Evolutionary conservation across 2,797 vertebrate genomes (phyloP).

Genomic region (Malurus splendens): DNA sequence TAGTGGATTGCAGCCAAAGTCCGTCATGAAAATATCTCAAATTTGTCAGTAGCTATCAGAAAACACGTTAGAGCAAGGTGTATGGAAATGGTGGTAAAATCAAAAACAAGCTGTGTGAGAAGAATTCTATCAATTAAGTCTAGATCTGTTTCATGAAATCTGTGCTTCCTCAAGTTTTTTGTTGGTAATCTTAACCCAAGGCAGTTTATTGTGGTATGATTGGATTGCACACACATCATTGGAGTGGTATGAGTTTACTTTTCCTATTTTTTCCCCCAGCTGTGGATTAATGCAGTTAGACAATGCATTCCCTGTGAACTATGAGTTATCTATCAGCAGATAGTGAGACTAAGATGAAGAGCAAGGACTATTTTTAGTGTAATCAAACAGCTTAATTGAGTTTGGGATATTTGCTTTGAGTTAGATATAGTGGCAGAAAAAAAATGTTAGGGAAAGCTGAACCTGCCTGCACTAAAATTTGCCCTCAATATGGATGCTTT

Average conservation of each 20-base stretch:
- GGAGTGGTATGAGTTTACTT: not conserved
- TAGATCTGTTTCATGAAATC: not conserved
- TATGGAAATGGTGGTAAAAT: not conserved
- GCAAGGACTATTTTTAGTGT: not conserved
- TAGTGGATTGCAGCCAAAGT: not conserved
- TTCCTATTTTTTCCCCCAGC: not conserved
- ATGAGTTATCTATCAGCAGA: not conserved
- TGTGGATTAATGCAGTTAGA: not conserved
- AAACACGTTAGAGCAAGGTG: not conserved
- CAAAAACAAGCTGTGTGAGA: not conserved
- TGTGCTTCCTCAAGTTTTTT: not conserved
- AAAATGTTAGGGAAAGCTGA: conserved; percentile 13
- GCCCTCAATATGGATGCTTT: not conserved
- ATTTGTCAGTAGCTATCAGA: conserved; percentile 6
- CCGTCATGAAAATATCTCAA: not conserved
- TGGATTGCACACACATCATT: not conserved
- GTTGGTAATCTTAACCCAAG: not conserved
- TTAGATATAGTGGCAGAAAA: not conserved
- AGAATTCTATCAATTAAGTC: not conserved
- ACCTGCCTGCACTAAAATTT: not conserved
- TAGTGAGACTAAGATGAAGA: not conserved
- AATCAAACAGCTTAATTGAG: conserved; percentile 5
- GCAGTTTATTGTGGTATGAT: not conserved
- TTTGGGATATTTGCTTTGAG: conserved; percentile 4
- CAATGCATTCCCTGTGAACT: not conserved